These are phyloP conservation scores for Odontocerum albicorne DNA, from an alignment of 2,888 invertebrate species.

Conservation along the genomic window DNA sequence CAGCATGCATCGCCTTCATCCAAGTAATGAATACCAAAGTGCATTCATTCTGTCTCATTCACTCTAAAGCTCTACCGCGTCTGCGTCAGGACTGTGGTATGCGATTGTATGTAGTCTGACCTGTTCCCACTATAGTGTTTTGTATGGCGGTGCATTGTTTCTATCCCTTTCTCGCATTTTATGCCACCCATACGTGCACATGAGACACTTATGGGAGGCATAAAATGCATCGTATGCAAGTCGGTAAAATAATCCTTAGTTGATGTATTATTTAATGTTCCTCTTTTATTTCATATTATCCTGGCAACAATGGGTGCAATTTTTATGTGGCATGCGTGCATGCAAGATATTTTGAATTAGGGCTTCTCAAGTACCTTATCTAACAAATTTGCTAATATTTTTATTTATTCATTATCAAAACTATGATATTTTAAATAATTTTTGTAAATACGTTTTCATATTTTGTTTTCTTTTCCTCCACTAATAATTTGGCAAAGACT, in stretches of 20 bases:
- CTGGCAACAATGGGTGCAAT: conserved; percentile 22
- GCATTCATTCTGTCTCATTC: conserved; percentile 31
- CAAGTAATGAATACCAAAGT: conserved; percentile 15
- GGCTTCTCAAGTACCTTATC: too few relatives aligned
- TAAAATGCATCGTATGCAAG: conserved; percentile 1
- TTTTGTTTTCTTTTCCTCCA: too few relatives aligned
- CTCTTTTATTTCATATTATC: conserved; percentile 25
- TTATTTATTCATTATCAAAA: too few relatives aligned
- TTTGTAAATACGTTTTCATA: too few relatives aligned
- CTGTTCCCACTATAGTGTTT: background rate
- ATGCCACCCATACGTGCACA: too few relatives aligned
- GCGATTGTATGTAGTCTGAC: background rate
- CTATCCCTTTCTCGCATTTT: conserved; percentile 8
- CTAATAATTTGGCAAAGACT: too few relatives aligned
- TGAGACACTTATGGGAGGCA: too few relatives aligned
- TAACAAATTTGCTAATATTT: too few relatives aligned
- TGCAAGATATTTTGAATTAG: too few relatives aligned
- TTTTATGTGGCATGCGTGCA: too few relatives aligned
- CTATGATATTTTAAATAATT: too few relatives aligned
- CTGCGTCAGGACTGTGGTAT: conserved; percentile 1
- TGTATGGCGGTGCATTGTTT: conserved; percentile 11
- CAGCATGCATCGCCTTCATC: conserved; percentile 27
- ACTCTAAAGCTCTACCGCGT: conserved; percentile 3
- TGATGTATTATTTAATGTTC: too few relatives aligned
- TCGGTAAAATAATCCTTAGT: background rate